Percentiles rank a stretch among this genome's conserved stretches.
phyloP scores from a whole-genome alignment of 1,140 invertebrate genomes.

The Trigoniulus corallinus region DNA sequence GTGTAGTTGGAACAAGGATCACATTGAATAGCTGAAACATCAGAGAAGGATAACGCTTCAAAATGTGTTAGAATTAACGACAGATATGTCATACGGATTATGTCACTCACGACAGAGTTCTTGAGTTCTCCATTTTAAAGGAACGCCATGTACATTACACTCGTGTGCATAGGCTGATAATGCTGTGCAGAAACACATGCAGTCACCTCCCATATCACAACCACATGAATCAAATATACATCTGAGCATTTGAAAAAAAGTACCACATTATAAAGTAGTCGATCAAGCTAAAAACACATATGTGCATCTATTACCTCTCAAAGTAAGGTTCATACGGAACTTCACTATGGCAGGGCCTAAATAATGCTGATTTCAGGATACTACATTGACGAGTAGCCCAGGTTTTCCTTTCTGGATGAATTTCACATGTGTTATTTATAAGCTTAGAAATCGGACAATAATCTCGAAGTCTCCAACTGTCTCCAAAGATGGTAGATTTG shows the following conservation, averaged over 20 bases:
- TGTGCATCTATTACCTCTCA: slow-evolving; percentile 23
- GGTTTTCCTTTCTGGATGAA: slow-evolving; percentile 49
- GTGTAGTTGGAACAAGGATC: slow-evolving; percentile 62
- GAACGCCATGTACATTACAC: slow-evolving; percentile 40
- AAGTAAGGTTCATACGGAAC: slow-evolving; percentile 49
- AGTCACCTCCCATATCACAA: slow-evolving; percentile 75
- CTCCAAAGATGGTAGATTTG: slow-evolving; percentile 54
- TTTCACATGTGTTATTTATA: slow-evolving; percentile 44
- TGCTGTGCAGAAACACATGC: slow-evolving; percentile 73
- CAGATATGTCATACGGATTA: too few relatives aligned
- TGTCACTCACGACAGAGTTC: slow-evolving; percentile 56
- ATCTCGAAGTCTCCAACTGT: slow-evolving; percentile 67
- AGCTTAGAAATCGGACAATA: slow-evolving; percentile 41
- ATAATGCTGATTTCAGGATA: slow-evolving; percentile 49
- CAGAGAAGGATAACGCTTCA: neutral
- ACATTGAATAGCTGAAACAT: slow-evolving; percentile 59
- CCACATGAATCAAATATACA: slow-evolving; percentile 68
- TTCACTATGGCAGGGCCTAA: slow-evolving; percentile 58
- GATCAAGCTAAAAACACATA: slow-evolving; percentile 8
- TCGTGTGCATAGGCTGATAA: slow-evolving; percentile 67
- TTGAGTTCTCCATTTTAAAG: slow-evolving; percentile 60
- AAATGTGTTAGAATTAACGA: neutral
- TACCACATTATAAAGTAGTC: slow-evolving; percentile 4
- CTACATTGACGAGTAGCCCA: slow-evolving; percentile 62
- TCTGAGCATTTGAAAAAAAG: slow-evolving; percentile 20